Base-by-base conservation (phyloP, 2,888 invertebrate species). In the Drosophila longiperda region DNA sequence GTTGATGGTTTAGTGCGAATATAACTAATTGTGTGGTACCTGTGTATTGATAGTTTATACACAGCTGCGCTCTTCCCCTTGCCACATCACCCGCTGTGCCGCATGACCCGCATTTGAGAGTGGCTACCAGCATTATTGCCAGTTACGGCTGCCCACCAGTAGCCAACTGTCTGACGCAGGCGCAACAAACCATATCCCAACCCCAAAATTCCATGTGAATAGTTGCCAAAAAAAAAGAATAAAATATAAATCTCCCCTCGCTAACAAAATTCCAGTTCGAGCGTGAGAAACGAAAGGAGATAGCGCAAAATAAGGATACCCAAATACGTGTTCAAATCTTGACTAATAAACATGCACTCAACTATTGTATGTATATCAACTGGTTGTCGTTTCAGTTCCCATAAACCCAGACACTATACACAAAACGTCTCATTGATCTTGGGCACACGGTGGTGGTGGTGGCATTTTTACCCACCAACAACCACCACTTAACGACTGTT, bases 71-170 rank as follows among this genome's bases (percentile, higher is more conserved):
- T 33, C n/a, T 11, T 3, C 17, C 23, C 17, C 15, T 26, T 9
- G 29, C 32, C 54, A 36, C 23, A 29, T 4, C 12, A 15, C 8
- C 20, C 15, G 15, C 55, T 42, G 40, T 12, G 38, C 49, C 38
- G 40, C 29, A 32, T 11, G 23, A 42, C 79, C 81, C 82, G 81
- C 79, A 80, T 78, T 63, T 42, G n/a, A 45, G 64, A 57, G 72
- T 59, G 61, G 64, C 63, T 45, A 87, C 90, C 88, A 87, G 87
- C 89, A 85, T 79, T 74, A 75, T 36, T 55, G 26, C n/a, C 50
- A 20, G 42, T 23, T 49, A 8, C 59, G 62, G 38, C 64, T 64
- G 69, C 68, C 71, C 66, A 76, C 80, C 85, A 72, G 82, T 71
- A 82, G 83, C 83, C 83, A 79, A 85, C 50, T 75, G 77, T 63